A percentile compares a stretch with the other conserved stretches of the same genome.
phyloP scores from a whole-genome alignment of 2,888 invertebrate species.

The Nymphalis urticae region DNA sequence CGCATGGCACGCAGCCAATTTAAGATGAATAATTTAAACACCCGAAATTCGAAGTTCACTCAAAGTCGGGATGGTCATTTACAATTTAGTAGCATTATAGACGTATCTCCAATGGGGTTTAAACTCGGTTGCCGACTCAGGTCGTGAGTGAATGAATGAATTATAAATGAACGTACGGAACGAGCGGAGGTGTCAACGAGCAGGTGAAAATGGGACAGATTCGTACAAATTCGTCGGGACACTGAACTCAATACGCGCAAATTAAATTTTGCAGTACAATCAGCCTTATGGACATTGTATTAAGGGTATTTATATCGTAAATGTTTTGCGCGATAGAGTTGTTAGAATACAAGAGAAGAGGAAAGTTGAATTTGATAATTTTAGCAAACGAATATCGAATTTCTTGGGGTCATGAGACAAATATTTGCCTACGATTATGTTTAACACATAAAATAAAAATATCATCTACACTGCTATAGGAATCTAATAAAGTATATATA shows the following conservation, averaged over 20 bases:
- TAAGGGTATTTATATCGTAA: constrained; percentile 16
- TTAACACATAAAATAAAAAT: neutral
- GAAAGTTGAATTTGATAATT: constrained; percentile 35
- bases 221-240: constrained; percentile 30
- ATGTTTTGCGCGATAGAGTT: neutral
- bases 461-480: neutral
- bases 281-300: constrained; percentile 10
- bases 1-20: constrained; percentile 56
- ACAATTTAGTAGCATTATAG: constrained; percentile 71
- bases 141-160: constrained; percentile 51
- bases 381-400: constrained; percentile 29
- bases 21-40: constrained; percentile 65
- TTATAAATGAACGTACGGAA: constrained; percentile 50
- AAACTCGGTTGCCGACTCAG: constrained; percentile 42
- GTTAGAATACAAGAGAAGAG: constrained; percentile 16
- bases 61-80: constrained; percentile 67
- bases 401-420: constrained; percentile 15
- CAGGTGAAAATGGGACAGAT: constrained; percentile 42
- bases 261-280: constrained; percentile 23
- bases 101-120: constrained; percentile 50
- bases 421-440: constrained; percentile 17
- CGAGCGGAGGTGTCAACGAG: constrained; percentile 35
- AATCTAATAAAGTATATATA: neutral
- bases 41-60: constrained; percentile 63
- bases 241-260: constrained; percentile 17